Conservation (phyloP, 2,797 vertebrate species). For the Cygnus olor region DNA sequence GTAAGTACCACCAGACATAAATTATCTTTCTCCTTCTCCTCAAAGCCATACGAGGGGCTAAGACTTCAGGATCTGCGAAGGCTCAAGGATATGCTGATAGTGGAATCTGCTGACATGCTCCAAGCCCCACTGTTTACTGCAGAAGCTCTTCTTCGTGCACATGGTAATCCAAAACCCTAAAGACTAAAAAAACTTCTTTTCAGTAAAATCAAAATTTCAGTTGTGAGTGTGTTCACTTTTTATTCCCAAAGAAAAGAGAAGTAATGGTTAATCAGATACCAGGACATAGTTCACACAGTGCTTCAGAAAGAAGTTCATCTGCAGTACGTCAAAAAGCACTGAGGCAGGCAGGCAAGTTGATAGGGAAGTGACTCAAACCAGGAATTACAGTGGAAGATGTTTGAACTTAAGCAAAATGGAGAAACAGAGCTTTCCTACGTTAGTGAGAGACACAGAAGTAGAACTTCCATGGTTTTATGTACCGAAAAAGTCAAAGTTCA, state of each 20-base stretch:
- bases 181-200: not conserved
- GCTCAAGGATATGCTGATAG: slow-evolving; percentile 98
- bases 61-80: slow-evolving; percentile 93
- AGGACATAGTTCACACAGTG: not conserved
- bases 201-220: not conserved
- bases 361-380: not conserved
- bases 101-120: slow-evolving; percentile 99
- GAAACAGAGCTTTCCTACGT: not conserved
- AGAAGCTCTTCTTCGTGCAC: slow-evolving; percentile 95
- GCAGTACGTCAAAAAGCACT: not conserved
- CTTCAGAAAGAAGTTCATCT: not conserved
- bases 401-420: not conserved
- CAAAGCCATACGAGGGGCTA: slow-evolving; percentile 93
- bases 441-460: not conserved
- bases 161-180: slow-evolving; percentile 83
- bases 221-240: not conserved
- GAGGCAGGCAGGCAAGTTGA: not conserved
- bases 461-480: not conserved
- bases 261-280: not conserved
- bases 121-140: slow-evolving; percentile 97
- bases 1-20: not conserved
- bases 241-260: not conserved
- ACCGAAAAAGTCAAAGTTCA: not conserved
- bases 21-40: slow-evolving; percentile 50
- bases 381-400: not conserved